Percentiles rank a stretch among this genome's conserved stretches.
These are phyloP conservation scores for Actinemys pallida DNA, from an alignment of 2,113 vertebrate species.

Conservation along the genomic window DNA sequence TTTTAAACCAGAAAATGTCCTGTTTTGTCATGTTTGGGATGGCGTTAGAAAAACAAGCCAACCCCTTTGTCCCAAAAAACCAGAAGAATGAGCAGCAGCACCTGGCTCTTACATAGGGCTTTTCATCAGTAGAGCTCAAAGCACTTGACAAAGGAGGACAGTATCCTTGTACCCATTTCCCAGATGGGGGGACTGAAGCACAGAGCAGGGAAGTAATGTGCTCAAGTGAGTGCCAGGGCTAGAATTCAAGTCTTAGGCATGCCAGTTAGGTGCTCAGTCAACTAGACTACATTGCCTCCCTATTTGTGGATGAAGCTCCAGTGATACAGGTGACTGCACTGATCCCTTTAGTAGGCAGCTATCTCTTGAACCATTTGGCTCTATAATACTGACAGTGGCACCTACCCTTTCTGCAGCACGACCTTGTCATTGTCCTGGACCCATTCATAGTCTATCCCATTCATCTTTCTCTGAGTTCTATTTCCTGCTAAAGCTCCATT, in stretches of 20 bases:
- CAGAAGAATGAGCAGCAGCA: not conserved
- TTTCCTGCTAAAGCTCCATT: not conserved
- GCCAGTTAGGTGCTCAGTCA: not conserved
- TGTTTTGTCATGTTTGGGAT: constrained; percentile 39
- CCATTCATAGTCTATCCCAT: not conserved
- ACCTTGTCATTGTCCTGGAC: not conserved
- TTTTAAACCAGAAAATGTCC: constrained; percentile 33
- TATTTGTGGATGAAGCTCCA: not conserved
- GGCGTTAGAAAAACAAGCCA: constrained; percentile 25
- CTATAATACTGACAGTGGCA: no score
- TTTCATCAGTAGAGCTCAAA: not conserved
- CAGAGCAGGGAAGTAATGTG: not conserved
- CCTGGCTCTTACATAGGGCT: not conserved
- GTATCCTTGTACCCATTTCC: not conserved
- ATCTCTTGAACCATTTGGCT: no score
- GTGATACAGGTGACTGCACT: not conserved
- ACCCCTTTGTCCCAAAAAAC: not conserved
- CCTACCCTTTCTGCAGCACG: not conserved
- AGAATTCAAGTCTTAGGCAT: not conserved
- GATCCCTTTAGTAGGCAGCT: not conserved
- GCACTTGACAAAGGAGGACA: not conserved
- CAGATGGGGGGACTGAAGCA: not conserved
- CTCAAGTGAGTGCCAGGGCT: not conserved
- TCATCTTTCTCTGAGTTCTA: not conserved
- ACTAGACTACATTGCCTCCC: not conserved